A percentile compares a stretch with the other conserved stretches of the same genome.
phyloP scores from a whole-genome alignment of 2,797 vertebrate species.

The Alouatta caraya region DNA sequence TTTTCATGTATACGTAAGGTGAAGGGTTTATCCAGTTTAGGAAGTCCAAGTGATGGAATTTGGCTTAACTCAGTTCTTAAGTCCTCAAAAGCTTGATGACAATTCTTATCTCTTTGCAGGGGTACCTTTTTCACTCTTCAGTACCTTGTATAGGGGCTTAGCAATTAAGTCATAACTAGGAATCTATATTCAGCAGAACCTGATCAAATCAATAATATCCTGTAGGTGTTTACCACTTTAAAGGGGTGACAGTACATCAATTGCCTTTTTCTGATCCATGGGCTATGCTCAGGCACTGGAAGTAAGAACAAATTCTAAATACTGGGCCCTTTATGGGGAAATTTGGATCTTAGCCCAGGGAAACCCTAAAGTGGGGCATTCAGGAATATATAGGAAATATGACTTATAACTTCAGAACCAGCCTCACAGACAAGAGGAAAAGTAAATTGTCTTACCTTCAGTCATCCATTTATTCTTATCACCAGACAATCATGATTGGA shows the following conservation, averaged over 20 bases:
- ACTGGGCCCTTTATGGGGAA: neutral
- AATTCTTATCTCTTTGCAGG: neutral
- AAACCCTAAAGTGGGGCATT: neutral
- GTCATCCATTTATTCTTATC: no score
- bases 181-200: neutral
- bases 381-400: neutral
- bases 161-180: neutral
- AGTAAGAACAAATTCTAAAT: neutral
- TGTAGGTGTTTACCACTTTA: accelerated
- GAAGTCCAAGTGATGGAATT: neutral
- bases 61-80: neutral
- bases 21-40: neutral
- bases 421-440: neutral
- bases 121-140: neutral
- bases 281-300: no score
- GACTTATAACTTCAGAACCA: neutral
- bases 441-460: neutral
- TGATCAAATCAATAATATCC: neutral
- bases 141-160: neutral
- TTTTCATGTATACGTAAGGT: neutral
- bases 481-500: neutral
- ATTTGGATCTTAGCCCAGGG: neutral
- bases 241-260: no score
- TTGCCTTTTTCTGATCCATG: neutral
- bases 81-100: neutral